Evolutionary conservation across 2,888 invertebrate species (phyloP), one percentile per base, ranked within the genome.

Genomic region (Drosophila engyochracea): DNA sequence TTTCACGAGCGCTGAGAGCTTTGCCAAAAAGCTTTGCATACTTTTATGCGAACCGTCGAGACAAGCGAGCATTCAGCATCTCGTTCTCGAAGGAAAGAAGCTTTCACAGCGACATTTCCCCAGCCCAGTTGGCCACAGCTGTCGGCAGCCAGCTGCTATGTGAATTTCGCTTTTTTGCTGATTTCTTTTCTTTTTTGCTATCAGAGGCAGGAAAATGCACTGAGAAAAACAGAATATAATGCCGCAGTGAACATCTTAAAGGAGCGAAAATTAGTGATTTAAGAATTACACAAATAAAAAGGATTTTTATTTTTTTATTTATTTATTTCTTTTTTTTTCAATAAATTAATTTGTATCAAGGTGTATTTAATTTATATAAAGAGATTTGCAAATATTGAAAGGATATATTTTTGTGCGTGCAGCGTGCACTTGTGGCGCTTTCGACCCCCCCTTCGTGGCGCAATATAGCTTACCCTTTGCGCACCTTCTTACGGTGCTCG

Each of bases 341-440:
- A 22, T 41, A 6, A 44, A 22, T 22, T 14, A 3, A 6, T 44
- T 22, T 6, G 10, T 44, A 5, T 12, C 1, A 5, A 44, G 44
- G 0, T n/a, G 12, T 12, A 12, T 22, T 16, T 47, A 2, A 9
- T 47, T 22, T 47, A 14, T 0, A 1, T 25, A 16, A n/a, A n/a
- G 9, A 4, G 14, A 31, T 7, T 53, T 14, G 1, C 4, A 31
- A n/a, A 33, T 35, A 9, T 25, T 10, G 0, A 35, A 5, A 16
- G 22, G 5, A 53, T 31, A 22, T 22, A 30, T 35, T 54, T 33
- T 35, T 16, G 3, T 22, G 37, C 14, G 67, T n/a, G 33, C 28
- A 69, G 59, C 74, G 83, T 85, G 85, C 82, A 82, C 82, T 82
- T 82, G 82, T 82, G 71, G 83, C 85, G 71, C 71, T 73, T 75